Evolutionary conservation across 2,888 invertebrate genomes (phyloP).

Genomic region (Ennomos erosarius): DNA sequence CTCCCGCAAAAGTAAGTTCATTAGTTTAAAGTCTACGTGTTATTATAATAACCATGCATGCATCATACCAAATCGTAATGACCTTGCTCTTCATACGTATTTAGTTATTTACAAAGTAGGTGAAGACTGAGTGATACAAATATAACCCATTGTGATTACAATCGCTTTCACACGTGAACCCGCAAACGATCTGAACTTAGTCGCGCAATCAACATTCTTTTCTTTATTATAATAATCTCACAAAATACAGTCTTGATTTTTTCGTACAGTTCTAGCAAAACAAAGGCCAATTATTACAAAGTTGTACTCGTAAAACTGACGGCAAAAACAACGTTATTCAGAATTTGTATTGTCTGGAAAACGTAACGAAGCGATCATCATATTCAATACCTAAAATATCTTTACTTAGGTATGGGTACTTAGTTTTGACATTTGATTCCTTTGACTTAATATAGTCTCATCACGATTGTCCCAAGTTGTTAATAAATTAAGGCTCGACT

Average conservation of each 20-base stretch:
- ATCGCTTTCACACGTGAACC: slow-evolving; percentile 50
- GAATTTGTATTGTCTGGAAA: slow-evolving; percentile 21
- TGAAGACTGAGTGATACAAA: slow-evolving; percentile 44
- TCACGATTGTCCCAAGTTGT: slow-evolving; percentile 45
- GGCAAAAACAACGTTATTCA: slow-evolving; percentile 30
- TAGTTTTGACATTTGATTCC: slow-evolving; percentile 17
- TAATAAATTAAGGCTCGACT: slow-evolving; percentile 43
- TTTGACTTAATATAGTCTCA: slow-evolving; percentile 30
- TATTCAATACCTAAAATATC: slow-evolving; percentile 4
- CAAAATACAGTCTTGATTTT: slow-evolving; percentile 32
- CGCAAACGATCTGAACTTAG: slow-evolving; percentile 43
- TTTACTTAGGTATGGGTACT: slow-evolving; percentile 7
- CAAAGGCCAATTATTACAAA: slow-evolving; percentile 40
- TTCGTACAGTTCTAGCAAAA: slow-evolving; percentile 33
- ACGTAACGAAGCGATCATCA: slow-evolving; percentile 6
- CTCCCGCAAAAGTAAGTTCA: no score
- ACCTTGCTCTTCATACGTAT: slow-evolving; percentile 51
- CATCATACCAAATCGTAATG: slow-evolving; percentile 6
- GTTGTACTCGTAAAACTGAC: slow-evolving; percentile 30
- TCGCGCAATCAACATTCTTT: slow-evolving; percentile 46
- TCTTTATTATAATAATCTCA: slow-evolving; percentile 40
- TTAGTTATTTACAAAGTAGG: slow-evolving; percentile 41
- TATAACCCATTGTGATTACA: slow-evolving; percentile 43
- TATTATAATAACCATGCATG: slow-evolving; percentile 2
- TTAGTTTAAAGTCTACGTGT: no score